Evolutionary conservation across 1,140 invertebrate genomes (phyloP).

Genomic region (Chionoecetes opilio): DNA sequence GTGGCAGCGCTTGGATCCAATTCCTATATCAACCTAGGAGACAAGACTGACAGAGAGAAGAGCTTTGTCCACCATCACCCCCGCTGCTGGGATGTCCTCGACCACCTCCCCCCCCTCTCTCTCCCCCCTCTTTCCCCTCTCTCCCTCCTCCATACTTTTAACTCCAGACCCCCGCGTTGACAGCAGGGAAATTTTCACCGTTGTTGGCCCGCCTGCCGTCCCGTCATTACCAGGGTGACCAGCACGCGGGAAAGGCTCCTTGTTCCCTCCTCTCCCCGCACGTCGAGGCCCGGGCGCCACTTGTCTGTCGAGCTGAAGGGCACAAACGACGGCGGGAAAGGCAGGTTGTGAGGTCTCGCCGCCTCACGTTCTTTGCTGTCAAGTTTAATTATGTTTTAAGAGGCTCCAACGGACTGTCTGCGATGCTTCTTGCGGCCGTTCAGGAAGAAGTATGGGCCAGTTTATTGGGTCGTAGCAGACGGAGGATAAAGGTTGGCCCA

Average conservation of each 20-base stretch:
- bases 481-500: neutral
- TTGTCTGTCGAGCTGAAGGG: neutral
- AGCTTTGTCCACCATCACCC: no score
- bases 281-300: neutral
- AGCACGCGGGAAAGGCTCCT: neutral
- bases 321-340: neutral
- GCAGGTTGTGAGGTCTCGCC: neutral
- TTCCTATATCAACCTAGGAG: no score
- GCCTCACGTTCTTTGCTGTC: neutral
- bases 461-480: neutral
- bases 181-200: neutral
- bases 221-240: neutral
- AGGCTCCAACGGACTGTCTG: neutral
- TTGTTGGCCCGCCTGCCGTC: neutral
- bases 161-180: neutral
- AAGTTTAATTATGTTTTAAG: slow-evolving; percentile 11
- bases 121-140: neutral
- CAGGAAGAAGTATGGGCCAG: neutral
- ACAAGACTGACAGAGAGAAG: no score
- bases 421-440: neutral
- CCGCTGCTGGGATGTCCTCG: no score
- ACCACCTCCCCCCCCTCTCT: no score
- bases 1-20: no score
- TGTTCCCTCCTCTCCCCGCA: neutral
- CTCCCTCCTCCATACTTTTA: neutral